Conservation (phyloP, 2,797 vertebrate genomes). For the Ispidina lecontei region DNA sequence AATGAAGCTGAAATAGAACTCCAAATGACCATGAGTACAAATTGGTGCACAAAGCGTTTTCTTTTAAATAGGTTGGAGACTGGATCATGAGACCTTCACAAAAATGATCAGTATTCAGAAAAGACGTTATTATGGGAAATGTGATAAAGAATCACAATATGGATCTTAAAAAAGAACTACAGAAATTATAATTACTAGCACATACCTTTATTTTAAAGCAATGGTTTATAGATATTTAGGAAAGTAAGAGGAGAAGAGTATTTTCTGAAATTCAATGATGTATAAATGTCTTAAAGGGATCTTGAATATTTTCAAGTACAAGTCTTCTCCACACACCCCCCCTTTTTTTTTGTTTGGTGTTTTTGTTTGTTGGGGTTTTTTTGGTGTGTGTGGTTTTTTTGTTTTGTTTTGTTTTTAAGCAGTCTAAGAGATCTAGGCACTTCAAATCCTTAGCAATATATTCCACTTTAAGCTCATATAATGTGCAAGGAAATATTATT, state of each 20-base stretch:
- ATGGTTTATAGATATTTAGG: conserved; percentile 3
- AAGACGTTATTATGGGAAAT: conserved; percentile 62
- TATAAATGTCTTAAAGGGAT: neutral
- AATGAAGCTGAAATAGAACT: conserved; percentile 80
- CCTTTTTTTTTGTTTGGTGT: too few relatives aligned
- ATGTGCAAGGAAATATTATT: neutral
- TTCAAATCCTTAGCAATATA: neutral
- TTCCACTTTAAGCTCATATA: neutral
- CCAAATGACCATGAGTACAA: conserved; percentile 63
- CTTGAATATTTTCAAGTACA: neutral
- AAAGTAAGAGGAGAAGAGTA: conserved; percentile 17
- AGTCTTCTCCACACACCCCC: neutral
- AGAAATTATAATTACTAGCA: conserved; percentile 39
- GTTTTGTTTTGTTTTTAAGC: neutral
- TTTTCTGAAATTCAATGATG: conserved; percentile 27
- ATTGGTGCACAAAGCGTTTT: conserved; percentile 73
- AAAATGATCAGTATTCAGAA: conserved; percentile 68
- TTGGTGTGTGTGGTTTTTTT: too few relatives aligned
- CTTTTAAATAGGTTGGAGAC: conserved; percentile 79
- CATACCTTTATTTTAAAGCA: conserved; percentile 18
- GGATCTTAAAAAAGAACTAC: conserved; percentile 40
- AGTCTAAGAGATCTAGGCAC: neutral
- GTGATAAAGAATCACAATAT: conserved; percentile 70
- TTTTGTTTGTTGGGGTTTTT: too few relatives aligned
- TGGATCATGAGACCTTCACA: conserved; percentile 72